These are phyloP conservation scores for Phyllotreta cruciferae DNA, from an alignment of 2,888 invertebrate species.

Conservation along the genomic window DNA sequence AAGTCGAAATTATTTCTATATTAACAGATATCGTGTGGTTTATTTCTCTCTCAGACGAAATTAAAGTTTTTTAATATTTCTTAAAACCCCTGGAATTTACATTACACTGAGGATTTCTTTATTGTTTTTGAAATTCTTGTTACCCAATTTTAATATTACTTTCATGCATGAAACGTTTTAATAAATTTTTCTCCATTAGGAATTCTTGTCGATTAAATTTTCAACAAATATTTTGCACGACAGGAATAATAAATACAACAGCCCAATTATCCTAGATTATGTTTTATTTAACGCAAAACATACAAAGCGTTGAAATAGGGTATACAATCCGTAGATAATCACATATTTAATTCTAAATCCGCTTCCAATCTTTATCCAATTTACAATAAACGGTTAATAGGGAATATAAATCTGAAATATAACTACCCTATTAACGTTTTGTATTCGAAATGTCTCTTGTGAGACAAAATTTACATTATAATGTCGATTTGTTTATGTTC, in stretches of 20 bases:
- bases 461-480: conserved; percentile 32
- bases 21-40: conserved; percentile 16
- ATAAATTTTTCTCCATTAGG: too few species aligned
- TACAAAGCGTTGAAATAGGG: neutral
- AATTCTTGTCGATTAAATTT: too few species aligned
- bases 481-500: conserved; percentile 34
- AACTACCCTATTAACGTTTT: conserved; percentile 29
- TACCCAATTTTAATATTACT: conserved; percentile 20
- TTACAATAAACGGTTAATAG: conserved; percentile 24
- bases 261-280: too few species aligned
- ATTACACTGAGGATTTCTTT: conserved; percentile 13
- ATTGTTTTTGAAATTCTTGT: conserved; percentile 17
- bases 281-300: too few species aligned
- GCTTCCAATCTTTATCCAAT: conserved; percentile 22
- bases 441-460: conserved; percentile 27
- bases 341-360: conserved; percentile 11
- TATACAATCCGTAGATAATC: conserved; percentile 7
- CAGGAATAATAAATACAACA: too few species aligned
- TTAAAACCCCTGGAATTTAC: conserved; percentile 13
- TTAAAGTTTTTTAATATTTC: conserved; percentile 20
- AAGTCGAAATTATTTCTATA: conserved; percentile 7
- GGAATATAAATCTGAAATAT: conserved; percentile 27
- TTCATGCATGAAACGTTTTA: conserved; percentile 19
- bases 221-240: too few species aligned
- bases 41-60: conserved; percentile 14